Base-by-base conservation (phyloP, 2,888 invertebrate species). In the Ormyrus nitidulus region DNA sequence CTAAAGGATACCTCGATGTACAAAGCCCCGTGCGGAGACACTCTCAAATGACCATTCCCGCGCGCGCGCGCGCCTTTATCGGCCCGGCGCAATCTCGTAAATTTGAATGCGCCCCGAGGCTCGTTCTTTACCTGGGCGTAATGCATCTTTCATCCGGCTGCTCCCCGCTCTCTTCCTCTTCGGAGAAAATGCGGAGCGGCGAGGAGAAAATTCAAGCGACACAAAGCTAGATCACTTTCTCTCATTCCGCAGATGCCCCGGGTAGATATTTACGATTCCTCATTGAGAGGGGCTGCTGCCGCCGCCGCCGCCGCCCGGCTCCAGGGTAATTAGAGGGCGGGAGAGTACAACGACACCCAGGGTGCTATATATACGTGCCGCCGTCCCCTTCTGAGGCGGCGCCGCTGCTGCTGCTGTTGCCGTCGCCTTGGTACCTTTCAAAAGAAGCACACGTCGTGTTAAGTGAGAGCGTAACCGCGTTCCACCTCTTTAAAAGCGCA, bases 241-340 rank as follows among this genome's bases (percentile, higher is more conserved):
- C 78, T 72, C 80, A 53, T 84, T 84, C 85, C 84, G 84, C 86
- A 87, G 88, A 88, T 85, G 87, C 85, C 82, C 82, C 81, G 77
- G 9, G 7, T 46, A 46, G 79, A 86, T 86, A 89, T 88, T 88
- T 88, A 89, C 84, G 86, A 82, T 82, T 79, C 74, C 85, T 85
- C 85, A 86, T 86, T 84, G 86, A 86, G 86, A 85, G 83, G 83
- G 81, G 83, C 83, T 72, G 68, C 81, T 61, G 86, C 86, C 5
- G 68, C 54, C 34, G 61, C 65, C 46, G 53, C 34, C 54, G 10
- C 51, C 70, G 62, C 5, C n/a, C 34, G 62, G 49, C 88, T 88
- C 86, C 86, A 86, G 87, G 89, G 89, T 89, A 90, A 90, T 90
- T 90, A 90, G 90, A 89, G 90, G 90, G 90, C 87, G 89, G 85